Evolutionary conservation across 2,113 vertebrate species (phyloP), one percentile per base, ranked within the genome.

Genomic region (Amblyopsis rosae): DNA sequence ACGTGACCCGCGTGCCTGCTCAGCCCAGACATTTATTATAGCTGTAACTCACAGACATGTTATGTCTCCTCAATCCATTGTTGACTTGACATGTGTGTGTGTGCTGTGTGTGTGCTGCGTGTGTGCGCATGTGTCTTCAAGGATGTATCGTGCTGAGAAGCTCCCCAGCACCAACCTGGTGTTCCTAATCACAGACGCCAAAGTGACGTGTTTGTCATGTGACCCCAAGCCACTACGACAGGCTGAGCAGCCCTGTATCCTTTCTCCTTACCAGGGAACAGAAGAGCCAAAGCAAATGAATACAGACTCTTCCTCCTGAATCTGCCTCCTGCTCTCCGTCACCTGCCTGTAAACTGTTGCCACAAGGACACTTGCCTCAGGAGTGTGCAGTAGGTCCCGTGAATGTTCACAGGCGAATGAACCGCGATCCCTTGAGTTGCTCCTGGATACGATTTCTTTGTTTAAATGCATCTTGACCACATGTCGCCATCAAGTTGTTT

Each of bases 211-310:
- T 83, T 93, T 93, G 57, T 94, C 94, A 1, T 99, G 98, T 78
- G 97, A 98, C 86, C 91, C 95, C 13, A 93, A 93, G 56, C 93
- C 95, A 0, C 91, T 99, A 63, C 93, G 94, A 85, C 98, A 99
- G 84, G 97, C 98, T 0, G 98, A 99, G 72, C 97, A 98, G 88
- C 96, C 95, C 50, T 98, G 96, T 99, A 99, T 99, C 98, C 96
- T 98, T 87, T 79, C 93, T 88, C 71, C 73, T 33, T 26, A 32
- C 70, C 76, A 62, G 19, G 82, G 73, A 86, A 15, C 26, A 26
- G 5, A 12, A 10, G 1, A 86, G 6, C 35, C 35, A 41, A 41
- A 5, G 35, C 35, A 80, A 75, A 48, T n/a, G 6, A 70, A 69
- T 60, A 53, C 11, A 59, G 49, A 75, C 66, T 51, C 67, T 73